Evolutionary conservation across 2,888 invertebrate species (phyloP).

Genomic region (Acanthosepion esculentum): DNA sequence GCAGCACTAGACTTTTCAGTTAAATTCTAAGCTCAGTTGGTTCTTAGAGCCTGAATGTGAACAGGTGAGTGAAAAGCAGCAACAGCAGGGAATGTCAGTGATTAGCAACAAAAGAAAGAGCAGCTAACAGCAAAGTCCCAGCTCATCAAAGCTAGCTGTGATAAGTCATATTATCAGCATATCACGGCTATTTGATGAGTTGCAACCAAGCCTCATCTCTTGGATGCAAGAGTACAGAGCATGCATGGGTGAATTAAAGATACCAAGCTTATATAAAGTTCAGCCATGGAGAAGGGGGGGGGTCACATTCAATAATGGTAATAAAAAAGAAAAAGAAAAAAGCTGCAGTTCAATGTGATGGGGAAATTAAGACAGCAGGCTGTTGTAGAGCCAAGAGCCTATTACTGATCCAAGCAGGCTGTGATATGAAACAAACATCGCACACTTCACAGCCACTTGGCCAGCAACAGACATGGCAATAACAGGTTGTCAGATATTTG

Average conservation of each 20-base stretch:
- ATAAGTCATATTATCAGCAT: conserved; percentile 84
- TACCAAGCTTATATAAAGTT: background rate
- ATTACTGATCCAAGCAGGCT: conserved; percentile 91
- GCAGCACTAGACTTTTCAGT: too few relatives aligned
- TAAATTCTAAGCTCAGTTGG: too few relatives aligned
- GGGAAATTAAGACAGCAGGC: too few relatives aligned
- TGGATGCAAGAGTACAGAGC: background rate
- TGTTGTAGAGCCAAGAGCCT: background rate
- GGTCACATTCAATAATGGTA: background rate
- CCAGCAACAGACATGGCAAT: conserved; percentile 54
- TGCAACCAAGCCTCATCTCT: conserved; percentile 67
- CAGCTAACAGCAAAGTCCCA: conserved; percentile 47
- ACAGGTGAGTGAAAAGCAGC: background rate
- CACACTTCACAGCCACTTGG: conserved; percentile 68
- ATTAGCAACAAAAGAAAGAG: background rate
- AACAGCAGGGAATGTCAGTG: background rate
- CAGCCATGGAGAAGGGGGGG: background rate
- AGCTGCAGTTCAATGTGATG: too few relatives aligned
- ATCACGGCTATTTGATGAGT: conserved; percentile 91
- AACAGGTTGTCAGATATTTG: background rate
- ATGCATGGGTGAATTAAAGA: background rate
- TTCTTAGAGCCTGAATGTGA: background rate
- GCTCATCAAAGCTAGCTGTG: conserved; percentile 96
- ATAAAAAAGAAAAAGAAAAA: too few relatives aligned
- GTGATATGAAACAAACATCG: conserved; percentile 85